phyloP scores from a whole-genome alignment of 2,888 invertebrate species.

The Odontocolon sp. region DNA sequence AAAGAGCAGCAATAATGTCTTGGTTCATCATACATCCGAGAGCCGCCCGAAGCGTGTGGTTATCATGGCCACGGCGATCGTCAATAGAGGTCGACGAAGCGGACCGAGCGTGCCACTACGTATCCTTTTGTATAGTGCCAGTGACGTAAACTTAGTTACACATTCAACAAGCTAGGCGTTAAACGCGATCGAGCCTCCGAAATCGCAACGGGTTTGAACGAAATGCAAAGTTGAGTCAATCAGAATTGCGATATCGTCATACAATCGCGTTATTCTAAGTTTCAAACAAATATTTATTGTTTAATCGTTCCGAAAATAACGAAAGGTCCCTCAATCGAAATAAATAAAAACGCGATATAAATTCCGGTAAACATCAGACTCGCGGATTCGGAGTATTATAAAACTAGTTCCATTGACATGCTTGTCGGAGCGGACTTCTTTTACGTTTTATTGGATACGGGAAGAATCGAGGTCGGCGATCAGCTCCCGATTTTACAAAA shows the following conservation, averaged over 20 bases:
- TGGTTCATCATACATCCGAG: conserved; percentile 18
- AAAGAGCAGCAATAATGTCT: conserved; percentile 16
- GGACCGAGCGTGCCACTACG: conserved; percentile 29
- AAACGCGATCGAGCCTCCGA: conserved; percentile 13
- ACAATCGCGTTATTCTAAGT: conserved; percentile 24
- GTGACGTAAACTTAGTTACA: conserved; percentile 52
- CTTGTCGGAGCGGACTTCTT: conserved; percentile 24
- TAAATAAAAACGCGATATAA: conserved; percentile 28
- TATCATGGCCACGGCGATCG: conserved; percentile 46
- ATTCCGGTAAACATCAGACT: conserved; percentile 28
- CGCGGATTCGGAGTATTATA: conserved; percentile 20
- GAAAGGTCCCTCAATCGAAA: conserved; percentile 30
- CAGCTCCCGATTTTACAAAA: conserved; percentile 28
- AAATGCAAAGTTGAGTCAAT: conserved; percentile 21
- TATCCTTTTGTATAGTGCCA: conserved; percentile 49
- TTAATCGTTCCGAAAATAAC: conserved; percentile 44
- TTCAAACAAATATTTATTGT: conserved; percentile 19
- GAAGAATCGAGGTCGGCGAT: conserved; percentile 18
- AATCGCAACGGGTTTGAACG: conserved; percentile 44
- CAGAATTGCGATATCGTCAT: conserved; percentile 27
- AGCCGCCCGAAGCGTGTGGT: neutral
- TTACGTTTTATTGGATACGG: conserved; percentile 9
- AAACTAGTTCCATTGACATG: conserved; percentile 17
- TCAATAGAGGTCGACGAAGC: conserved; percentile 14
- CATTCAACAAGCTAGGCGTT: conserved; percentile 27